Evolutionary conservation across 2,797 vertebrate genomes (phyloP), one percentile per base, ranked within the genome.

Genomic region (Enteromius afrohamiltoni): DNA sequence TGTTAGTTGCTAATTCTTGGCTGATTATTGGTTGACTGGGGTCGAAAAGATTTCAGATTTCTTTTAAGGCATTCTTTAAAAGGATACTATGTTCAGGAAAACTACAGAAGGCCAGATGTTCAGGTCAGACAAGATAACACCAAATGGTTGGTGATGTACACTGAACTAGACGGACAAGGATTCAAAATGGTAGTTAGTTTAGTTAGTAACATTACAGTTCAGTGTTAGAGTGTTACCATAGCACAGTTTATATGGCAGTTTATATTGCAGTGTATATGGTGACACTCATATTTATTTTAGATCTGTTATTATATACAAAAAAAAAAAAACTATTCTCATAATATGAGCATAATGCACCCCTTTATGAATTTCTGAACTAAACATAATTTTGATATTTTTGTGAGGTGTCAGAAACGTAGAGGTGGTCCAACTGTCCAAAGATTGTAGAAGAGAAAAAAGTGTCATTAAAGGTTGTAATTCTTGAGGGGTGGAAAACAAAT

Each of bases 151-250:
- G 9, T 75, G 42, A 82, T 40, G 45, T 42, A 71, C 65, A 47
- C 21, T 7, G 19, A 2, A 51, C 64, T 8, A 81, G 16, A 42
- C 6, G 19, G 55, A 23, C 55, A 62, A 17, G 26, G 42, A 74
- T 82, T 65, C 8, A 19, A 47, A 81, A 70, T 3, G 17, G 17
- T n/a, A 29, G 37, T 75, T 55, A 37, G n/a, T 26, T 55, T 69
- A 29, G 76, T 49, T 78, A 16, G 6, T 69, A 26, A 5, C 16
- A 69, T 42, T 79, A 37, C 45, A 79, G 45, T 55, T 53, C 3
- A 23, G 9, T 34, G 26, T 79, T 37, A n/a, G 64, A 68, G 37
- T 42, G 51, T 68, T 69, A 65, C 16, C 49, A 26, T 26, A 4
- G 58, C 45, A 45, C 23, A 34, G n/a, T 26, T 74, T 23, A 34